These are phyloP conservation scores for Delphinapterus leucas DNA, from an alignment of 2,113 vertebrate species.

Conservation along the genomic window DNA sequence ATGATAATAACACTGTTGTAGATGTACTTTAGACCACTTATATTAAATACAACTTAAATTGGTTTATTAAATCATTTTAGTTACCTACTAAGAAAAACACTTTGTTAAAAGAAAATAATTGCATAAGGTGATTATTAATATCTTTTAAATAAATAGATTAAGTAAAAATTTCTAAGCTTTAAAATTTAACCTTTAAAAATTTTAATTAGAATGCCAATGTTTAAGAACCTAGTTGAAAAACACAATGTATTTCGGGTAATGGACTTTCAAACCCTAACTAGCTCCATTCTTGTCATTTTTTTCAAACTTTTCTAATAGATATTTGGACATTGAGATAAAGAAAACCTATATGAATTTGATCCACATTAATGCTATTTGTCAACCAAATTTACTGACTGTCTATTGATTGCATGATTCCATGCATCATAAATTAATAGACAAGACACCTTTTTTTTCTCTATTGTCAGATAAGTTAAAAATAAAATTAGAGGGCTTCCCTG, in stretches of 20 bases:
- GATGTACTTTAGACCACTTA: background rate
- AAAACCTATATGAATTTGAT: background rate
- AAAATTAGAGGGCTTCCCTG: background rate
- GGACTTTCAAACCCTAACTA: background rate
- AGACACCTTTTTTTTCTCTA: background rate
- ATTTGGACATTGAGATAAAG: background rate
- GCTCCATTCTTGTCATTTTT: background rate
- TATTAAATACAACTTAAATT: background rate
- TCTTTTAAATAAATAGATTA: background rate
- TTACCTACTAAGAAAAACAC: background rate
- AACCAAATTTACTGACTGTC: background rate
- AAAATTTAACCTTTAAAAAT: background rate
- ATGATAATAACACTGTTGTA: background rate
- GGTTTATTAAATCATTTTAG: background rate
- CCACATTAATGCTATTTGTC: background rate
- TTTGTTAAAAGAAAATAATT: background rate
- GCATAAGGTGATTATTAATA: background rate
- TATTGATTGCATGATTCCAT: background rate
- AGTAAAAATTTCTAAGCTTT: background rate
- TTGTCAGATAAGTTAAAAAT: background rate
- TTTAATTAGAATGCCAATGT: constrained; percentile 7
- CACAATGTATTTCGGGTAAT: background rate
- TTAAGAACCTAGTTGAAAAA: background rate
- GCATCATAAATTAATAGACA: background rate
- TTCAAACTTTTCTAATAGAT: background rate